Evolutionary conservation across 2,888 invertebrate species (phyloP), one percentile per base, ranked within the genome.

Genomic region (Tetrapedia diversipes): DNA sequence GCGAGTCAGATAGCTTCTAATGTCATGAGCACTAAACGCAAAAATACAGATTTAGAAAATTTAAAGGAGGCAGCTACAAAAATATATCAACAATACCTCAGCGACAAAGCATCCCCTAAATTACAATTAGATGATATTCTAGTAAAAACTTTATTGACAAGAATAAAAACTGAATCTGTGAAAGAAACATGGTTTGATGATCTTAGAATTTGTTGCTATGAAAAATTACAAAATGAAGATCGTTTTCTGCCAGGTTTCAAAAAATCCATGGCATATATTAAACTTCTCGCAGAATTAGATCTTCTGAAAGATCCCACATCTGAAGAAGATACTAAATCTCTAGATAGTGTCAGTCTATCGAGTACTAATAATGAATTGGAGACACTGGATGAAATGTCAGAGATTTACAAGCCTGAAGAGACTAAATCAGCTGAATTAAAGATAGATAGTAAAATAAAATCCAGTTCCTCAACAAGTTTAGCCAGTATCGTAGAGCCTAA

Each of bases 151-250:
- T 92, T 96, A 59, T 90, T 94, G 41, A 92, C 93, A 34, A 93
- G 94, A 86, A 94, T 96, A 71, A 93, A 94, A 82, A 94, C 93
- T 64, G 95, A 95, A 87, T 86, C 90, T 32, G 94, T 95, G 6
- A 93, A 93, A 32, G 95, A 96, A 71, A 93, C 94, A 2, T 97
- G 97, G 94, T 98, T 98, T 91, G 97, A 98, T 89, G 96, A 96
- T 77, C 94, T 97, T 22, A 96, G 97, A 91, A 93, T 94, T 77
- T 94, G 94, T 65, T 94, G 96, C 34, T 95, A 95, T 78, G 95
- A 95, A 85, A 95, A 92, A 88, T 76, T 92, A 29, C 92, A 93
- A 86, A 93, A 90, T 54, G 94, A 95, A 66, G 94, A 94, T 32
- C 93, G 93, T 68, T 95, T 94, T 88, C 92, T 95, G 64, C 94